Evolutionary conservation across 2,888 invertebrate genomes (phyloP), one percentile per base, ranked within the genome.

Genomic region (Drosophila buzzatii): DNA sequence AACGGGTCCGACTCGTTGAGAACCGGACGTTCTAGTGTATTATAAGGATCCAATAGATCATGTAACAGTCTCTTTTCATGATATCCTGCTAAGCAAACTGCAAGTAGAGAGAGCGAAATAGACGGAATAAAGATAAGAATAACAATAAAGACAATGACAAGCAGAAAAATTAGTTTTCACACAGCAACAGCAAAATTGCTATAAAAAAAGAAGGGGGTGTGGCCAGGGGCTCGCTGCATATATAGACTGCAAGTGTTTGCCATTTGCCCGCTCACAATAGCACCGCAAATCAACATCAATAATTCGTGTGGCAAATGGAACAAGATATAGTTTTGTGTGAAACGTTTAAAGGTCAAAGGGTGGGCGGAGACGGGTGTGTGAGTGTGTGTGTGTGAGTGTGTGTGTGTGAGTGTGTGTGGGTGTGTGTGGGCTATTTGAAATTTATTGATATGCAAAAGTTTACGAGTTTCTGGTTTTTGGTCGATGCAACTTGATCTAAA

Each of bases 1-100:
- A 98, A 95, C 93, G 98, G 97, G 94, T 98, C 98, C 94, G 98
- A 98, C 95, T 98, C 98, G 95, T 98, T 98, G 94, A 97, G 96
- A 93, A 98, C 98, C 92, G 98, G 98, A 93, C 98, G 95, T 95
- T 98, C 98, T 94, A 98, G 95, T 93, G 97, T 97, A 95, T 98
- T 98, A 96, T 98, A 98, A 93, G 96, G 95, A 94, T 97, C 97
- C 94, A 98, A 95, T 93, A 98, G 96, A 94, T 97, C 96, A 94
- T 97, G 97, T 93, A 98, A 95, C 93, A 98, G 95, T 94, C 96
- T 96, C 95, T 97, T 97, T 95, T 98, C 98, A 95, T 98, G 97
- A 93, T 95, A 95, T 94, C 98, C 98, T 94, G 97, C 97, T 90
- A 93, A 83, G 89, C 93, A 93, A 92, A 92, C 93, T 93, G 92